Base-by-base conservation (phyloP, 2,888 invertebrate genomes). In the Ariolimax columbianus region DNA sequence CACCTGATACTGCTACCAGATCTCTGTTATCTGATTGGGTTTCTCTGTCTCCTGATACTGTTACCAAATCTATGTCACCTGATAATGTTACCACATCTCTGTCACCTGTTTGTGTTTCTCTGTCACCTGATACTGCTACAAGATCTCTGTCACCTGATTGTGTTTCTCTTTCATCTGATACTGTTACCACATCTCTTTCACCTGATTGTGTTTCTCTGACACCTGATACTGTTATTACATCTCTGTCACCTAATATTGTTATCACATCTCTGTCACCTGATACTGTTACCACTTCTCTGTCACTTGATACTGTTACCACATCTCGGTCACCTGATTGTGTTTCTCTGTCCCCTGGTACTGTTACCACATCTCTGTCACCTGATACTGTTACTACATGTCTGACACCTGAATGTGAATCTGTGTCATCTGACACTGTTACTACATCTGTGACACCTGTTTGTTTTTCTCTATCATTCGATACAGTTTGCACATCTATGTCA, bases 401-500 rank as follows among this genome's bases (percentile, higher is more conserved):
- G 23, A 59, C 59, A 77, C 36, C 77, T 19, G 77, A 59, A 59
- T 19, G 1, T 77, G 77, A 59, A 33, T 66, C 66, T 33, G 33
- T 59, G 17, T 63, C 77, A 47, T 30, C 73, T 9, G 77, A 59
- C 59, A n/a, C n/a, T 59, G 78, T 63, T 40, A 40, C 40, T 38
- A 40, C 30, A 47, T 59, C 63, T 78, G 1, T 17, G n/a, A n/a
- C n/a, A n/a, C n/a, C n/a, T n/a, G n/a, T n/a, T n/a, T n/a, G n/a
- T n/a, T n/a, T n/a, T n/a, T n/a, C n/a, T n/a, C n/a, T n/a, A 36
- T 68, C 68, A 17, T 1, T 36, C 9, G 68, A 68, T 68, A 68
- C 26, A 36, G 68, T 68, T 36, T 26, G 7, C n/a, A 33, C 17
- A 66, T 40, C 70, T 26, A 1, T 17, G 0, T 43, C 75, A 51